Evolutionary conservation across 2,113 vertebrate genomes (phyloP), one percentile per base, ranked within the genome.

Genomic region (Amblyopsis rosae): DNA sequence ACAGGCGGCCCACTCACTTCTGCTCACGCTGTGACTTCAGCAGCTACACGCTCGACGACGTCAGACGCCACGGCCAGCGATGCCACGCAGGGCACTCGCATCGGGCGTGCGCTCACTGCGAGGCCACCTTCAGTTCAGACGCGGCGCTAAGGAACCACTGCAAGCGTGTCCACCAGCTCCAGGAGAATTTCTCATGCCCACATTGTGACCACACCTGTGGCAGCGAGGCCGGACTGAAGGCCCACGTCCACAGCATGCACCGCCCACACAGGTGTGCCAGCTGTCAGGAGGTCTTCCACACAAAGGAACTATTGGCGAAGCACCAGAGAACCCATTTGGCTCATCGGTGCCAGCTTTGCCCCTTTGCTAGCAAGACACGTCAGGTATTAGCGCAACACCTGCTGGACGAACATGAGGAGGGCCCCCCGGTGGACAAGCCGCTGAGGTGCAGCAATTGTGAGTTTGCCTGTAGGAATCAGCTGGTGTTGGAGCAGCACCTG

Each of bases 401-500:
- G 0, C 9, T 95, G 63, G 93, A 91, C 6, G 88, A 88, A 62
- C 97, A 99, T 0, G 97, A 99, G 80, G 89, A 80, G 0, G 88
- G 84, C 0, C 51, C 77, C 0, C 12, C 69, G 0, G 88, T 88
- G 58, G 93, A 93, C 53, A 92, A 90, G 64, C 86, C 90, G 0
- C 88, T 98, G 33, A 90, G 0, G 45, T 98, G 97, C 78, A 93
- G 94, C 45, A 91, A 92, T 15, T 99, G 97, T 0, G 88, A 91
- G 63, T 98, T 99, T 0, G 5, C 91, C 0, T 98, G 97, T 83
- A 73, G 48, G 41, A 94, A 97, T 75, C 95, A 95, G 80, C 87
- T 97, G 32, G 96, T 99, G 49, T 89, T 96, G 0, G 96, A 99
- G 87, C 96, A 97, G 77, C 97, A 99, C 3, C 87, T 96, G 51